These are phyloP conservation scores for Tyto alba DNA, from an alignment of 2,113 vertebrate genomes.

Conservation along the genomic window DNA sequence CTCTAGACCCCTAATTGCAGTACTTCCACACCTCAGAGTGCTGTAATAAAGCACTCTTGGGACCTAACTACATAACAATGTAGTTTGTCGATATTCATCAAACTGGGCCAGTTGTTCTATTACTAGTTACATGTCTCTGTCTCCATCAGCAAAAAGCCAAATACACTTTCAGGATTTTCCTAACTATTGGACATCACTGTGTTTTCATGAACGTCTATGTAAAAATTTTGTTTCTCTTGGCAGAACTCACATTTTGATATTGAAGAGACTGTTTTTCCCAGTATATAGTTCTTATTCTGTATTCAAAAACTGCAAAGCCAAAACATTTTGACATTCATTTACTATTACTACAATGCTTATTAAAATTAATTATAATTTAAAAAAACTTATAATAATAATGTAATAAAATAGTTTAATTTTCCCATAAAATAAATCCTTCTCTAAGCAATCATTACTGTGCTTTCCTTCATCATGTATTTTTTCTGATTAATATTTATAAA, in stretches of 20 bases:
- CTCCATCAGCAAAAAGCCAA: neutral
- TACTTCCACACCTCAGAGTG: neutral
- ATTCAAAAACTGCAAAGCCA: slow-evolving; percentile 28
- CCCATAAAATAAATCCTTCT: neutral
- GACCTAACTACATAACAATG: neutral
- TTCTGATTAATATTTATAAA: slow-evolving; percentile 43
- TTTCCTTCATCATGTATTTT: neutral
- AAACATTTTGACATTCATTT: slow-evolving; percentile 46
- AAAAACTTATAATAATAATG: slow-evolving; percentile 2
- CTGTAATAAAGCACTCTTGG: neutral
- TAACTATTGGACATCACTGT: neutral
- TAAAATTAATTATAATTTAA: slow-evolving; percentile 52
- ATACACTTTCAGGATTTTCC: neutral
- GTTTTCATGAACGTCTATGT: neutral
- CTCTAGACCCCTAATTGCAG: neutral
- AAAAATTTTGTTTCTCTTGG: neutral
- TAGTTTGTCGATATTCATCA: neutral
- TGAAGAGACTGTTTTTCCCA: neutral
- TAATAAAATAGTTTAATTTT: slow-evolving; percentile 25
- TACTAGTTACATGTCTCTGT: neutral
- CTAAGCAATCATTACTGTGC: neutral
- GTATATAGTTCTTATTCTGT: neutral
- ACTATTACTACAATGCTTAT: neutral
- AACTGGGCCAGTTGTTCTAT: neutral
- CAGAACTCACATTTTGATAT: neutral